A percentile compares a stretch with the other conserved stretches of the same genome.
phyloP scores from a whole-genome alignment of 2,888 invertebrate species.

The Eremobia ochroleuca region DNA sequence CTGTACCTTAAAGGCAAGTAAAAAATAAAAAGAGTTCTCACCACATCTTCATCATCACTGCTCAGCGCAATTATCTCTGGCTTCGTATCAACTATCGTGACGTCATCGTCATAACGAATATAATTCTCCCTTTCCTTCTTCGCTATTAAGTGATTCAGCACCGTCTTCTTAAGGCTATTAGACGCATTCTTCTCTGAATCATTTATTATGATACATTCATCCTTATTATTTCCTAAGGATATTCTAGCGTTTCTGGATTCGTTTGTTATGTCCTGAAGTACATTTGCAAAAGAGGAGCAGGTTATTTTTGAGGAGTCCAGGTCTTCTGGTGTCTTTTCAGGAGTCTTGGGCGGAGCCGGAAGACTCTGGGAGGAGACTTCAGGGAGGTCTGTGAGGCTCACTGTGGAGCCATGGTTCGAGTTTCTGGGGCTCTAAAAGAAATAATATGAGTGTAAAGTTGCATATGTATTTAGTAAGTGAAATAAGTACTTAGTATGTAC shows the following conservation, averaged over 20 bases:
- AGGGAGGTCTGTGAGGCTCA: slow-evolving; percentile 70
- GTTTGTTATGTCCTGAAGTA: slow-evolving; percentile 78
- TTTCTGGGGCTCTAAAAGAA: slow-evolving; percentile 71
- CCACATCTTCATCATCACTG: slow-evolving; percentile 87
- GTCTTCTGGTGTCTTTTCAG: slow-evolving; percentile 58
- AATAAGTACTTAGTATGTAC: neutral
- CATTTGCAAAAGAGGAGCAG: slow-evolving; percentile 84
- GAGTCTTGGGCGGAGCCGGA: slow-evolving; percentile 33
- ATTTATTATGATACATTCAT: slow-evolving; percentile 64
- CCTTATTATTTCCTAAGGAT: slow-evolving; percentile 46
- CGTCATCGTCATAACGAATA: slow-evolving; percentile 80
- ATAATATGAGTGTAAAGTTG: neutral
- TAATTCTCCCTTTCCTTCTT: slow-evolving; percentile 71
- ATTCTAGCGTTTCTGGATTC: slow-evolving; percentile 43
- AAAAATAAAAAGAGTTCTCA: slow-evolving; percentile 61
- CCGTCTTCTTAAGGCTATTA: slow-evolving; percentile 65
- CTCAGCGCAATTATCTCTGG: slow-evolving; percentile 86
- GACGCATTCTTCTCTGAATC: slow-evolving; percentile 60
- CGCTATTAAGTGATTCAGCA: slow-evolving; percentile 64
- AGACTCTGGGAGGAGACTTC: slow-evolving; percentile 32
- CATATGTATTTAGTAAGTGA: neutral
- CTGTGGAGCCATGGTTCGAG: slow-evolving; percentile 66
- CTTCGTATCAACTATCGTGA: slow-evolving; percentile 82
- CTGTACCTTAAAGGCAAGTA: neutral
- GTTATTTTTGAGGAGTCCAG: slow-evolving; percentile 74